Percentiles rank a stretch among this genome's conserved stretches.
These are phyloP conservation scores for Nycticorax nycticorax DNA, from an alignment of 2,113 vertebrate species.

Conservation along the genomic window DNA sequence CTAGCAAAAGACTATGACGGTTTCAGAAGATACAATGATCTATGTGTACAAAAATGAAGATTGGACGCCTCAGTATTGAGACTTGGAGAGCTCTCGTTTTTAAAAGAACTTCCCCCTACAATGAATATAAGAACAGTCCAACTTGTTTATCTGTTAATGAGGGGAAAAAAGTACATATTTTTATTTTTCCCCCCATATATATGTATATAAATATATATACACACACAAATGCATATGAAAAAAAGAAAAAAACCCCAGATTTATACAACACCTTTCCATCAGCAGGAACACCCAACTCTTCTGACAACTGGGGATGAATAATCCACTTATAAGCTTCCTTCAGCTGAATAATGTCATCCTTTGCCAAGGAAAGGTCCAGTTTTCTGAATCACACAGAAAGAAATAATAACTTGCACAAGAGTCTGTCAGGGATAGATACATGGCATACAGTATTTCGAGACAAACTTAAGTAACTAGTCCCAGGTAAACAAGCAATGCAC, in stretches of 20 bases:
- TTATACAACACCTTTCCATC: conserved; percentile 82
- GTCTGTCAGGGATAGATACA: background rate
- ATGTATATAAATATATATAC: background rate
- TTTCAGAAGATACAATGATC: background rate
- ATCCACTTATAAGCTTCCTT: conserved; percentile 98
- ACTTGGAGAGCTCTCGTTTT: background rate
- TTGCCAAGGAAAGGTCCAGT: conserved; percentile 79
- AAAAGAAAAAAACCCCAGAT: background rate
- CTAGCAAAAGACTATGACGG: background rate
- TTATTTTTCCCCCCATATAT: background rate
- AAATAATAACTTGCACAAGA: conserved; percentile 25
- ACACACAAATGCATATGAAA: background rate
- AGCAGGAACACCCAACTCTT: conserved; percentile 84
- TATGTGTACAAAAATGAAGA: background rate
- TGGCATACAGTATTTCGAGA: background rate
- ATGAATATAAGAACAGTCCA: background rate
- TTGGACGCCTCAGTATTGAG: background rate
- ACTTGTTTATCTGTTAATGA: background rate
- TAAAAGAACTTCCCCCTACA: background rate
- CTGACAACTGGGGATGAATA: conserved; percentile 85
- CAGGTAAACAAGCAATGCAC: background rate
- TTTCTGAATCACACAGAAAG: conserved; percentile 78
- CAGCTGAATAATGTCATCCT: conserved; percentile 88
- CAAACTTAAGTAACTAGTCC: background rate
- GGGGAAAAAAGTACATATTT: background rate